Evolutionary conservation across 2,888 invertebrate species (phyloP).

Genomic region (Hymenopus coronatus): DNA sequence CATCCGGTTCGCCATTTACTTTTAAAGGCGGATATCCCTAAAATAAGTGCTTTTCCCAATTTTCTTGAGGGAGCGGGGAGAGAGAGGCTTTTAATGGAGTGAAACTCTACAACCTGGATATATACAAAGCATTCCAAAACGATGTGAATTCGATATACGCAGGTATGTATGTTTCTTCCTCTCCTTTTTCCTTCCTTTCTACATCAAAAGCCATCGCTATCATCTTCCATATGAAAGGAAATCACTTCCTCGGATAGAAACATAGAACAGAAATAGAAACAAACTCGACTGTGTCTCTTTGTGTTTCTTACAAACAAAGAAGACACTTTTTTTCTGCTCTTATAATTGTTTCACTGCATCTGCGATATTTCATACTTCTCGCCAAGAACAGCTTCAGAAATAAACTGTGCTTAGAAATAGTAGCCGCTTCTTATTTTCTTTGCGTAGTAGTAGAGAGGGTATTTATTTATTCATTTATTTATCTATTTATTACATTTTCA

Average conservation of each 20-base stretch:
- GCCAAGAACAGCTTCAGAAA: no score
- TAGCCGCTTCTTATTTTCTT: no score
- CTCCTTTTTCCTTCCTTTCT: neutral
- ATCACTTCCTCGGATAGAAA: neutral
- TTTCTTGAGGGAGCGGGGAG: neutral
- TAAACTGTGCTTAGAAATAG: no score
- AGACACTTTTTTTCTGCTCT: neutral
- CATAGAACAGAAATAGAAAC: neutral
- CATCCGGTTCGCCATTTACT: neutral
- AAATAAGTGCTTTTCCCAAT: neutral
- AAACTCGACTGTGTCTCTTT: neutral
- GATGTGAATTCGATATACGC: neutral
- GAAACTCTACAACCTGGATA: neutral
- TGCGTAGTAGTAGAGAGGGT: no score
- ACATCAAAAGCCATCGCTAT: neutral
- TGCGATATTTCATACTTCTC: no score
- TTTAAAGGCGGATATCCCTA: neutral
- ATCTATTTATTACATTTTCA: no score
- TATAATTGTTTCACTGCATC: no score
- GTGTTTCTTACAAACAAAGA: neutral
- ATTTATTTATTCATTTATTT: no score
- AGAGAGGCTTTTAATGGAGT: neutral
- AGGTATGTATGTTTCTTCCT: neutral
- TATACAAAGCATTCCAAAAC: neutral
- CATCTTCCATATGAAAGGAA: neutral